Conservation (phyloP, 1,140 invertebrate genomes). For the Nephila pilipes region DNA sequence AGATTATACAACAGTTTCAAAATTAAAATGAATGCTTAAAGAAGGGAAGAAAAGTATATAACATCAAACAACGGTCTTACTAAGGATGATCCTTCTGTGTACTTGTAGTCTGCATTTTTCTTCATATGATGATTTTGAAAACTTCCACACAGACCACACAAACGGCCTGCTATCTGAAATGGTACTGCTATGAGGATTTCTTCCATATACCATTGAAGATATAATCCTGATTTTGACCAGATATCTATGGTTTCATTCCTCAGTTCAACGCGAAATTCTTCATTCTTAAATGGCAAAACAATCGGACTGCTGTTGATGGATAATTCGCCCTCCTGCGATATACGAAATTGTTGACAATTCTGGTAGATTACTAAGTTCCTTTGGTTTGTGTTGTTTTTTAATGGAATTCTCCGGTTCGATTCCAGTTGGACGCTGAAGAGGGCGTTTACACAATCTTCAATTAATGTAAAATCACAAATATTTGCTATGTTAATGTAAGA, state of each 20-base stretch:
- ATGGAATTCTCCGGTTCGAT: neutral
- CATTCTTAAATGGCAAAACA: conserved; percentile 6
- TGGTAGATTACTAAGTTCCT: neutral
- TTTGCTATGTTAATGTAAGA: neutral
- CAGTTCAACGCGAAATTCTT: neutral
- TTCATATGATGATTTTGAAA: conserved; percentile 14
- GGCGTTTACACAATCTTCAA: conserved; percentile 45
- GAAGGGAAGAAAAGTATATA: neutral
- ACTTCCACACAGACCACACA: conserved; percentile 17
- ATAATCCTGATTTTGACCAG: neutral
- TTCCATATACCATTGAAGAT: neutral
- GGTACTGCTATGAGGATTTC: conserved; percentile 24
- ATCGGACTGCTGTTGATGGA: neutral
- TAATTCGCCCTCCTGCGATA: neutral
- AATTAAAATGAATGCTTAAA: neutral
- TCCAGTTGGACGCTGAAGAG: neutral
- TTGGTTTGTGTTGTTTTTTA: too few relatives aligned
- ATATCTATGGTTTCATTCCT: conserved; percentile 1
- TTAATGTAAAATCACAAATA: conserved; percentile 5
- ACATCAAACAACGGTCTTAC: neutral
- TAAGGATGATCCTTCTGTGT: neutral
- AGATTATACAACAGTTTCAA: neutral
- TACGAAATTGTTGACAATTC: neutral
- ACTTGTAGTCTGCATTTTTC: neutral
- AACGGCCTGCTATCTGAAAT: neutral